A percentile compares a stretch with the other conserved stretches of the same genome.
phyloP scores from a whole-genome alignment of 2,113 vertebrate genomes.

The Poeciliopsis occidentalis region DNA sequence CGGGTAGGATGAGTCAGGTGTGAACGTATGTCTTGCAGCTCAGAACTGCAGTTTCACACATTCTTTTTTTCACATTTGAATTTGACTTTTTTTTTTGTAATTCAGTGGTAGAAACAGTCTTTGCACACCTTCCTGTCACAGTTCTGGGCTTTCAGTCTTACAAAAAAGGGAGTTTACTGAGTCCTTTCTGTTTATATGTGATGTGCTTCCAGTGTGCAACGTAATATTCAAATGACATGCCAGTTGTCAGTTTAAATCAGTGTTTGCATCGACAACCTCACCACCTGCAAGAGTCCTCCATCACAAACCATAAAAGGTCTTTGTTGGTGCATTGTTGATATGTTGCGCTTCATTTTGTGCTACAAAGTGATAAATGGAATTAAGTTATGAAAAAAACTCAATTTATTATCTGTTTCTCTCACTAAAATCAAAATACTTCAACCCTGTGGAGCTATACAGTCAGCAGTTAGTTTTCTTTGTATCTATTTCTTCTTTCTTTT shows the following conservation, averaged over 20 bases:
- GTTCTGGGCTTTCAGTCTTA: not conserved
- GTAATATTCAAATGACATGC: conserved; percentile 19
- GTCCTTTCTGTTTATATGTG: not conserved
- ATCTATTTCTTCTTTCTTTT: not conserved
- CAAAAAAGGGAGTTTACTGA: not conserved
- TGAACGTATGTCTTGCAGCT: conserved; percentile 38
- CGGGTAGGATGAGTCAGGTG: conserved; percentile 52
- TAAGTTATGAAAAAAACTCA: not conserved
- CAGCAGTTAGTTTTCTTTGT: not conserved
- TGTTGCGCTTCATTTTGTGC: not conserved
- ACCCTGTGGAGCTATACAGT: not conserved
- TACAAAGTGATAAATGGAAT: not conserved
- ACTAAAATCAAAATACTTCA: not conserved
- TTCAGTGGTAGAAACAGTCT: conserved; percentile 8
- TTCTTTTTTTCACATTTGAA: not conserved
- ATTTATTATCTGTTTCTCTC: not conserved
- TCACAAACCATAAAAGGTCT: not conserved
- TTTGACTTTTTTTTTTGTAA: conserved; percentile 21
- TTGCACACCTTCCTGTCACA: conserved; percentile 8
- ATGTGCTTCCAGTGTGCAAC: conserved; percentile 9
- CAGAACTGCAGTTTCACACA: conserved; percentile 16
- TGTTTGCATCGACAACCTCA: conserved; percentile 3
- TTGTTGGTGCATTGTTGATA: not conserved
- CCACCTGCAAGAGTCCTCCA: conserved; percentile 5
- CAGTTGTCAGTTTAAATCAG: conserved; percentile 37